Percentiles rank a stretch among this genome's conserved stretches.
These are phyloP conservation scores for Protosalanx chinensis DNA, from an alignment of 2,797 vertebrate species.

Conservation along the genomic window DNA sequence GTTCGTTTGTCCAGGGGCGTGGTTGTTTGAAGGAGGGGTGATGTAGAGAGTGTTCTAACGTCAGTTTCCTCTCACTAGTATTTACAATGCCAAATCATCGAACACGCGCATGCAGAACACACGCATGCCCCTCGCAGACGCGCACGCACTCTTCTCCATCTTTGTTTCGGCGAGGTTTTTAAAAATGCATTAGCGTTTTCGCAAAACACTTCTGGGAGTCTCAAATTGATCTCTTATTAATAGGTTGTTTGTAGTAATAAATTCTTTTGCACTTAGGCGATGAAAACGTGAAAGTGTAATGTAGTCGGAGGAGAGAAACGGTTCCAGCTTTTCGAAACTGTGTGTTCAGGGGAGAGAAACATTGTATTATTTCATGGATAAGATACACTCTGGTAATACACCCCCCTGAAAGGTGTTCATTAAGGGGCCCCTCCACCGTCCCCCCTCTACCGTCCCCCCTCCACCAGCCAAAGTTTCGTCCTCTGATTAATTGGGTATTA, in stretches of 20 bases:
- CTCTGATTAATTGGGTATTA: slow-evolving; percentile 24
- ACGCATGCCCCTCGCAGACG: background rate
- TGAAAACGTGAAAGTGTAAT: slow-evolving; percentile 54
- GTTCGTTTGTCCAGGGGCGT: background rate
- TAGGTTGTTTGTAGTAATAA: slow-evolving; percentile 71
- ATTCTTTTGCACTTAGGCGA: slow-evolving; percentile 62
- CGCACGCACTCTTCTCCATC: background rate
- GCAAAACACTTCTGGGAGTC: slow-evolving; percentile 63
- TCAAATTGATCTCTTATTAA: slow-evolving; percentile 74
- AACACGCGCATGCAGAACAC: background rate
- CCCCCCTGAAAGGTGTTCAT: slow-evolving; percentile 28
- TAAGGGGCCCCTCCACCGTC: background rate
- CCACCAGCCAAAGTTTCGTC: slow-evolving; percentile 19
- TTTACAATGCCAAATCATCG: background rate
- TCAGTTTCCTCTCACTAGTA: background rate
- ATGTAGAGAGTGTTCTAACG: background rate
- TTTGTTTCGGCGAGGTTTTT: slow-evolving; percentile 64
- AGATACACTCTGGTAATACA: slow-evolving; percentile 22
- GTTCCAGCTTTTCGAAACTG: slow-evolving; percentile 30
- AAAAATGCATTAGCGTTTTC: slow-evolving; percentile 67
- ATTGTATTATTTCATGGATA: slow-evolving; percentile 41
- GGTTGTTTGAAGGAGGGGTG: background rate
- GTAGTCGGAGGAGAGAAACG: slow-evolving; percentile 21
- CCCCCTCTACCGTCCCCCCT: background rate
- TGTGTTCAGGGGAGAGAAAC: slow-evolving; percentile 37